phyloP scores from a whole-genome alignment of 2,113 vertebrate genomes.

The Passer montanus region DNA sequence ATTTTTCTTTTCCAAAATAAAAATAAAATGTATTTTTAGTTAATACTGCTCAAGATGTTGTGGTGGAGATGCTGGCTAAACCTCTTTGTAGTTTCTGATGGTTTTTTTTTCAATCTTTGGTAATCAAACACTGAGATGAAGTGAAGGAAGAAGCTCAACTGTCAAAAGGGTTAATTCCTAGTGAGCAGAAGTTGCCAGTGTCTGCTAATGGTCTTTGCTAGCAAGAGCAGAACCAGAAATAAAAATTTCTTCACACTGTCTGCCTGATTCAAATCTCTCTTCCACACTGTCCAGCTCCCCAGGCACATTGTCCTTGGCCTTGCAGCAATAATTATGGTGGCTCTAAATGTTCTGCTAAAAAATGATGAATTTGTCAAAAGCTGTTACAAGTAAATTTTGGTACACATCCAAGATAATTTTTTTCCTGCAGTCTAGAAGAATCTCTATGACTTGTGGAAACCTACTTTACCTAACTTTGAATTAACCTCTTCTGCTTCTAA shows the following conservation, averaged over 20 bases:
- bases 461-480: not conserved
- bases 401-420: not conserved
- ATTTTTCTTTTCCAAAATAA: not conserved
- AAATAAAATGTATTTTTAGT: not conserved
- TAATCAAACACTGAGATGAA: not conserved
- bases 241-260: not conserved
- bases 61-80: not conserved
- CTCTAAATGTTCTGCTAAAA: not conserved
- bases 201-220: not conserved
- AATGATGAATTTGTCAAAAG: not conserved
- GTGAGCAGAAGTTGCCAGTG: not conserved
- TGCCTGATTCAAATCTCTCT: not conserved
- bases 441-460: not conserved
- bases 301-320: not conserved
- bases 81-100: not conserved
- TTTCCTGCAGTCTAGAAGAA: not conserved
- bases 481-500: not conserved
- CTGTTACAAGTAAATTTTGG: not conserved
- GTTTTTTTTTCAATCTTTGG: not conserved
- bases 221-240: not conserved
- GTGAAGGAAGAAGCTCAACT: rapidly evolving
- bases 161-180: not conserved
- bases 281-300: not conserved
- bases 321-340: not conserved
- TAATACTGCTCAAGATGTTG: not conserved